Base-by-base conservation (phyloP, 2,113 vertebrate species). In the Bagarius yarrelli region DNA sequence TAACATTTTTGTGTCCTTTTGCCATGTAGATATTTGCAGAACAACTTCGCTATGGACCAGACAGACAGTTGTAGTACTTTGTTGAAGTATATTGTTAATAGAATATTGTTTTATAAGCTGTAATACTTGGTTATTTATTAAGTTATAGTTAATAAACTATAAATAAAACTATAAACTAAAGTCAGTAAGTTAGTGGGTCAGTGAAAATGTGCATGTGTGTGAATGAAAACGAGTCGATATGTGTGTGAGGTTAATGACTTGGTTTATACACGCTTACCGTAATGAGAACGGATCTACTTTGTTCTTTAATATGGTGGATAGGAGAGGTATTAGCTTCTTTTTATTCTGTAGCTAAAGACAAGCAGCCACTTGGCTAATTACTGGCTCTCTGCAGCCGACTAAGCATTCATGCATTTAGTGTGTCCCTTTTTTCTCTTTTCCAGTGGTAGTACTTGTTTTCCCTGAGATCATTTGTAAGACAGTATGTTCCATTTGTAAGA, bases 291-390 rank as follows among this genome's bases (percentile, higher is more conserved):
- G 81, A 76, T 86, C 66, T 67, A 83, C 59, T 60, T 57, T 50
- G 81, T 76, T 74, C 82, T 72, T 89, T 85, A 87, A 86, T 89
- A 84, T 83, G 85, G 83, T 83, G 72, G 87, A 87, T 86, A 44
- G 88, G 83, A 64, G 74, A 82, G 81, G 78, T 81, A 85, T n/a
- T 88, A 84, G 55, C 81, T 78, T 78, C 80, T 80, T 86, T 87
- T 82, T 83, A 74, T 73, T 44, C 40, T 70, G 60, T 67, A 76
- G 66, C 30, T 67, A 83, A 75, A 81, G 84, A 87, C 73, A 79
- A 82, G 81, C 75, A 81, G 84, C 81, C 83, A 88, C 86, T 90
- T 91, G 83, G 85, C 85, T 90, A 88, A 91, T 92, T 90, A 89
- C 34, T 40, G 5, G 9, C 27, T 63, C 69, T 81, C 9, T 40